Evolutionary conservation across 2,113 vertebrate genomes (phyloP), one percentile per base, ranked within the genome.

Genomic region (Chitala chitala): DNA sequence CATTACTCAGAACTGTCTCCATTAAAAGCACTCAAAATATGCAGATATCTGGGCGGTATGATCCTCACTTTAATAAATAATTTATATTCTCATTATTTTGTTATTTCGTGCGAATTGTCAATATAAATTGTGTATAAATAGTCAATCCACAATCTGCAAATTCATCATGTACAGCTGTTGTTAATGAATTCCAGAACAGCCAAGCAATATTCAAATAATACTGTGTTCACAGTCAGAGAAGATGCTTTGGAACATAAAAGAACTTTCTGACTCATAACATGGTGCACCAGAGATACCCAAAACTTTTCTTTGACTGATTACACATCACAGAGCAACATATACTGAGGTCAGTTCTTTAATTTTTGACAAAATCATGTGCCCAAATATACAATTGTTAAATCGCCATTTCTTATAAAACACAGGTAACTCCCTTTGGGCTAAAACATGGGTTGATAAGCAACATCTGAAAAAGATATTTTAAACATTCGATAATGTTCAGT

Each of bases 401-500:
- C 77, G 78, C 76, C 8, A 79, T 84, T 78, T 66, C 46, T 71
- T 79, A 84, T 80, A 69, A 65, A 56, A 78, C 79, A 54, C 33
- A 59, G 70, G 26, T 24, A 72, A 54, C 26, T 44, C 36, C 38
- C 29, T 44, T 58, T 72, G 53, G 22, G 38, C 13, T 26, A 26
- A 42, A 3, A 29, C 42, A 29, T n/a, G 64, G 13, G 9, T 46
- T 46, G 44, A 66, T 68, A 51, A 51, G 64, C 38, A 48, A 42
- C 5, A 22, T 42, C 22, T 17, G 36, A 38, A 64, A 31, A 26
- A 1, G 36, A 64, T 44, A 81, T 86, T 82, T 75, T 74, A 82
- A 58, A 73, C 73, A 74, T 76, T 73, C 81, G 79, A 78, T 79
- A 81, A 79, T 78, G 83, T 76, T 81, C 81, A 83, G 61, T 10